phyloP scores from a whole-genome alignment of 2,888 invertebrate genomes.

The Mesorhabditis spiculigera region DNA sequence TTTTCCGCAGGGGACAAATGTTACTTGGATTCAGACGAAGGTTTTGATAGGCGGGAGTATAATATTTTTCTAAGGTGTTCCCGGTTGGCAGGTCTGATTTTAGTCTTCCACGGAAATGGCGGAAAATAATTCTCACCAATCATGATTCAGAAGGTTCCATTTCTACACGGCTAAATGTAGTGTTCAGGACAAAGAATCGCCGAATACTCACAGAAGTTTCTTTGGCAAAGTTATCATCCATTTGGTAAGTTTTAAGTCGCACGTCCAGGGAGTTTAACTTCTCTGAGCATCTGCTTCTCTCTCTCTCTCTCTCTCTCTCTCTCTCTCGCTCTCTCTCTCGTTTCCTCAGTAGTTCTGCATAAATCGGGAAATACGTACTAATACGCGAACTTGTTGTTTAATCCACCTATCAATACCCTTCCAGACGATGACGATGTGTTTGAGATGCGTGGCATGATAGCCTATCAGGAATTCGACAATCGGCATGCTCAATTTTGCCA shows the following conservation, averaged over 20 bases:
- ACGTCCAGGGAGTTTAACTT: too few species aligned
- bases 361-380: too few species aligned
- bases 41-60: background rate
- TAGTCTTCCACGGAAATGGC: background rate
- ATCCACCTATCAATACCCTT: too few species aligned
- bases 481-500: background rate
- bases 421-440: background rate
- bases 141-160: background rate
- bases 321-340: too few species aligned
- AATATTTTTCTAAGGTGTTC: background rate
- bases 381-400: too few species aligned
- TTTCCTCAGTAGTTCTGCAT: too few species aligned
- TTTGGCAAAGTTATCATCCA: background rate
- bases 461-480: background rate
- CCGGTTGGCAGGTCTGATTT: background rate
- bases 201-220: background rate
- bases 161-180: too few species aligned
- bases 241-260: background rate
- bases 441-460: background rate
- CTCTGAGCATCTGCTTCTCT: too few species aligned
- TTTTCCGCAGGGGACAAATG: background rate
- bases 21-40: slow-evolving; percentile 1
- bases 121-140: background rate
- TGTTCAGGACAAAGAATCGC: background rate
- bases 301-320: too few species aligned